Evolutionary conservation across 2,797 vertebrate genomes (phyloP), one percentile per base, ranked within the genome.

Genomic region (Notolepis coatsorum): DNA sequence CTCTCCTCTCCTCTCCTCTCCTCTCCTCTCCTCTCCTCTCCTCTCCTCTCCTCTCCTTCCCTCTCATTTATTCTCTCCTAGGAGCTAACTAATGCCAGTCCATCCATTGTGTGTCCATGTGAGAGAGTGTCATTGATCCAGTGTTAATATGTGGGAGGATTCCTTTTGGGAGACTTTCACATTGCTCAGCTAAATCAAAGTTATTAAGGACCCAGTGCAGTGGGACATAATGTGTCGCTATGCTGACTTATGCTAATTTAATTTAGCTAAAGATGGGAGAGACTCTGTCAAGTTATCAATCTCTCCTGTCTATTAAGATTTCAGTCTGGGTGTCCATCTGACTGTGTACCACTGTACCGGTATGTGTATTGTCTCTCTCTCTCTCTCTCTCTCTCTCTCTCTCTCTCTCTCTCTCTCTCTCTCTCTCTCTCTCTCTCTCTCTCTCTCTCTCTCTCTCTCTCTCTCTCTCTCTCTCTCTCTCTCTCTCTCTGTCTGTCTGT

Each of bases 161-260:
- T n/a, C n/a, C n/a, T n/a, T 67, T 53, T 51, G 35, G 28, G 56
- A 68, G 64, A 72, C 68, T 77, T 84, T 83, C 56, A 79, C 17
- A 17, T 55, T 80, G 61, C 79, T 73, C 76, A 76, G 71, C 76
- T 80, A 71, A 84, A 84, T n/a, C 73, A 84, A 76, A 83, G n/a
- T 71, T 78, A 71, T 80, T 75, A 65, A 3, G 53, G 8, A 65
- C 72, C 37, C 72, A 68, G 65, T 72, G 57, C 66, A 17, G 63
- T 46, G 76, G 67, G 75, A 58, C 50, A 68, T n/a, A n/a, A n/a
- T n/a, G n/a, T 43, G 59, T 57, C 65, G 79, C 60, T 69, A 63
- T 41, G 50, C 58, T 68, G 69, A 79, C 82, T 81, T 71, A 82
- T 81, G 80, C 73, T 64, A 56, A 57, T 73, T 70, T 73, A 71